phyloP scores from a whole-genome alignment of 2,797 vertebrate genomes.

The Acipenser transmontanus region DNA sequence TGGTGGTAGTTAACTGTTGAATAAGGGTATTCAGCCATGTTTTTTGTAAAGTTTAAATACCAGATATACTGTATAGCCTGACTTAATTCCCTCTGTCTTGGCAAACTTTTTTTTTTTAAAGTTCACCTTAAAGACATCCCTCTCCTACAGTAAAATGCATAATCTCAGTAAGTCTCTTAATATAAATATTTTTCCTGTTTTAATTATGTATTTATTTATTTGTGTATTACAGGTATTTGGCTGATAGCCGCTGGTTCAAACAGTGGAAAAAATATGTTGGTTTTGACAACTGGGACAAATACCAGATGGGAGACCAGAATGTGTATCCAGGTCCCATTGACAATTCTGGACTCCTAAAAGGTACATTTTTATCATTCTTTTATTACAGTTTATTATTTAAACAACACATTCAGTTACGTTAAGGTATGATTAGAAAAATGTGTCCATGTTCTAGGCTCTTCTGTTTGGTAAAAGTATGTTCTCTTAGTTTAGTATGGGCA shows the following conservation, averaged over 20 bases:
- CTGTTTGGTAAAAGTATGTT: no score
- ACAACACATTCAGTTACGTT: background rate
- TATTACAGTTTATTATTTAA: constrained; percentile 22
- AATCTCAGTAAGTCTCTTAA: no score
- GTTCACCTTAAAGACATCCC: no score
- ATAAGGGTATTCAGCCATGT: no score
- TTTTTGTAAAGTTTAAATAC: no score
- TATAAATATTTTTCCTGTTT: no score
- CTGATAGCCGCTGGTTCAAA: constrained; percentile 98
- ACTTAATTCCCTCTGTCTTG: no score
- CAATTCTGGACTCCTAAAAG: constrained; percentile 94
- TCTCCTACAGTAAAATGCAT: no score
- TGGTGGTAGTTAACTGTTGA: no score
- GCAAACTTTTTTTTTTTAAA: no score
- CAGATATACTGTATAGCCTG: no score
- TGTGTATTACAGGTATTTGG: constrained; percentile 77
- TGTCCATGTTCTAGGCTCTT: background rate
- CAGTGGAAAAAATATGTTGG: constrained; percentile 99
- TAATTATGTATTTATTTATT: constrained; percentile 21
- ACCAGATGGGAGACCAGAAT: constrained; percentile 96
- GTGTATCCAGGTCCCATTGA: constrained; percentile 96
- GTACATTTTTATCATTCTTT: constrained; percentile 43
- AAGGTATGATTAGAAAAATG: constrained; percentile 20
- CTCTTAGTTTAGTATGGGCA: no score
- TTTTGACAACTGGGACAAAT: constrained; percentile 98